Conservation (phyloP, 2,113 vertebrate species). For the Erinaceus europaeus region DNA sequence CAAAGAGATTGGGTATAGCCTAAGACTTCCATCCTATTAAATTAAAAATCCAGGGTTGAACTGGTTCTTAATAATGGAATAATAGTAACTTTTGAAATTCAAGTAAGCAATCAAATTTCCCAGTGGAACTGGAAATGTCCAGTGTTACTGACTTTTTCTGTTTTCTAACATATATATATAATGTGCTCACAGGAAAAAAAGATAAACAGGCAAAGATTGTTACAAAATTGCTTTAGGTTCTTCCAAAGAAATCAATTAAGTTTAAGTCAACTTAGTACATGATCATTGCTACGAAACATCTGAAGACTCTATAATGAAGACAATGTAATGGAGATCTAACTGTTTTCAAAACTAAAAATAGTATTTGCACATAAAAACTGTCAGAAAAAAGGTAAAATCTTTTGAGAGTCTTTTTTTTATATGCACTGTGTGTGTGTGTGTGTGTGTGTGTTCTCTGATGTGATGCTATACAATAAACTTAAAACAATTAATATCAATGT, state of each 20-base stretch:
- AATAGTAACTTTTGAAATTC: background rate
- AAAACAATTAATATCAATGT: background rate
- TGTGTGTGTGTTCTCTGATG: background rate
- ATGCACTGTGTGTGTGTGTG: too few relatives aligned
- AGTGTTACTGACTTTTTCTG: background rate
- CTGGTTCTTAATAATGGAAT: background rate
- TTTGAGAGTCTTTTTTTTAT: background rate
- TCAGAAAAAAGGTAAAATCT: background rate
- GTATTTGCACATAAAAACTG: background rate
- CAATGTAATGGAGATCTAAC: background rate
- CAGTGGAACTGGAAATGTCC: background rate
- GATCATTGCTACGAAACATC: background rate
- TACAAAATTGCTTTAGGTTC: background rate
- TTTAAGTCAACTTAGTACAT: background rate
- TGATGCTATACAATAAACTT: background rate
- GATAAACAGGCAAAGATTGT: background rate
- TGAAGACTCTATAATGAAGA: too few relatives aligned
- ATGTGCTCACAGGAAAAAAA: background rate
- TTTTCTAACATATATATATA: background rate
- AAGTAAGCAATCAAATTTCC: background rate
- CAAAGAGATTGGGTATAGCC: background rate
- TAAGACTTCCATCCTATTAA: background rate
- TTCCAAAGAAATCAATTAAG: background rate
- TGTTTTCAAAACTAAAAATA: background rate
- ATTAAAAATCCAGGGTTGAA: background rate